A percentile compares a stretch with the other conserved stretches of the same genome.
Evolutionary conservation across 1,140 invertebrate species (phyloP).

Genomic region (Mycetomoellerius zeteki): DNA sequence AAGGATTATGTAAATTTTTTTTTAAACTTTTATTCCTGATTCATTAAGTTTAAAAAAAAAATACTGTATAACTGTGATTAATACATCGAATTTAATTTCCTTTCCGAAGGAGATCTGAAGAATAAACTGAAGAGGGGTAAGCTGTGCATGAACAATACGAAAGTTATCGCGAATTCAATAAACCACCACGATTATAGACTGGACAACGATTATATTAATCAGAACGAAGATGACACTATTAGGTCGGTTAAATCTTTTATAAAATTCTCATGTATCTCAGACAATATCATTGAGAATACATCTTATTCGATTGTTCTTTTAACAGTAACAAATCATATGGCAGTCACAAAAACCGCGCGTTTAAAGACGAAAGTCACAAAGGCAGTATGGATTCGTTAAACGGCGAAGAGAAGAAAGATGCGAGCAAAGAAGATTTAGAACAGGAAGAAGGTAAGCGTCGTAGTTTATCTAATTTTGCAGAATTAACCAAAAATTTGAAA

Average conservation of each 20-base stretch:
- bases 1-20: background rate
- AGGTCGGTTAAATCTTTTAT: slow-evolving; percentile 78
- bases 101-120: slow-evolving; percentile 90
- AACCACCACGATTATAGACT: slow-evolving; percentile 92
- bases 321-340: slow-evolving; percentile 96
- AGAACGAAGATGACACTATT: slow-evolving; percentile 88
- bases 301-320: slow-evolving; percentile 44
- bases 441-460: slow-evolving; percentile 89
- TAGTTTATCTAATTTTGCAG: background rate
- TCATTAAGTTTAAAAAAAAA: background rate
- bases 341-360: slow-evolving; percentile 95
- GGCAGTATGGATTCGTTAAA: slow-evolving; percentile 94
- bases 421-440: slow-evolving; percentile 96
- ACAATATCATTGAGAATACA: background rate
- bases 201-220: slow-evolving; percentile 91
- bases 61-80: background rate
- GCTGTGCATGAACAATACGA: slow-evolving; percentile 91
- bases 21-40: background rate
- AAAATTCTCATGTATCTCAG: background rate
- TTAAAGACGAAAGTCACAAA: slow-evolving; percentile 96
- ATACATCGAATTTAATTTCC: slow-evolving; percentile 54
- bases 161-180: slow-evolving; percentile 90
- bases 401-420: slow-evolving; percentile 95
- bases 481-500: background rate
- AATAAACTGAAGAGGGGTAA: slow-evolving; percentile 92